Base-by-base conservation (phyloP, 2,797 vertebrate species). In the Brachyalestes nurse region DNA sequence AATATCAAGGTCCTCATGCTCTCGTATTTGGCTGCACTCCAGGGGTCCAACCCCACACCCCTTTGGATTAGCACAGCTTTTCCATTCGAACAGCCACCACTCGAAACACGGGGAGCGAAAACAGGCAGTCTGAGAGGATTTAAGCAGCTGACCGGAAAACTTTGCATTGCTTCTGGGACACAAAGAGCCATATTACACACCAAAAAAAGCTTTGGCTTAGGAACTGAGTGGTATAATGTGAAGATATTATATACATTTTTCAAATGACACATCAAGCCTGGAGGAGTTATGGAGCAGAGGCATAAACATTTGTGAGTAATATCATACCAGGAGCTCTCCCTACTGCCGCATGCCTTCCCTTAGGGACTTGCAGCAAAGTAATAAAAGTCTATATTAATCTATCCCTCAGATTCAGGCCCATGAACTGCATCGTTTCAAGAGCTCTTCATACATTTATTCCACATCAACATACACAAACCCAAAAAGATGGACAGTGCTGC, bases 211-310 rank as follows among this genome's bases (percentile, higher is more conserved):
- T 49, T 71, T 64, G 75, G 61, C 72, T 67, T 2, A n/a, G 62
- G 69, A 83, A 79, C 77, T 74, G 66, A 79, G 72, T 67, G 77
- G 76, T 49, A 78, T 85, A 83, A 85, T 83, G 61, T 78, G 83
- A 83, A 80, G 83, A 85, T 85, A 83, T 84, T 80, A 83, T 83
- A 79, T 81, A 87, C 79, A 80, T 77, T 80, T 81, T 77, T 77
- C 72, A 79, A 87, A 83, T 69, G 72, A 80, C 79, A 77, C 60
- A 81, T 81, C 78, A 81, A 77, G 78, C 83, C 75, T 75, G 64
- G 45, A 65, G 64, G 74, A 79, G 75, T 75, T 83, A 79, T 61
- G 67, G 77, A 55, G 73, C 82, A 42, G 72, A 38, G 60, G 38
- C 80, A 73, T 60, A 83, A 75, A 75, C 82, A 76, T 79, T 83